Conservation (phyloP, 2,797 vertebrate genomes). For the Tapirus indicus region DNA sequence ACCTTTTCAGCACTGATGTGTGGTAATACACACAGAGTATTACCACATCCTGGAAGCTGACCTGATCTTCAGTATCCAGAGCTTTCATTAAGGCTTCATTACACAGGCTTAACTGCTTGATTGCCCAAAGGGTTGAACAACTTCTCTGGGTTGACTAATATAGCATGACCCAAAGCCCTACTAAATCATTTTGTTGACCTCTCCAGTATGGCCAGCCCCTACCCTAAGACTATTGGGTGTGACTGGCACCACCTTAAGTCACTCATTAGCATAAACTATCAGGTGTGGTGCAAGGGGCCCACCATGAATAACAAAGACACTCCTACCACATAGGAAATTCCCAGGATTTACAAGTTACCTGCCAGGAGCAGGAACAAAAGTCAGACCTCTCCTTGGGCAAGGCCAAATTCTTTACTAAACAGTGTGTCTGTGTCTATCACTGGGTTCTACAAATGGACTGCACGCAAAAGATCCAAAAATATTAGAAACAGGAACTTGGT, state of each 20-base stretch:
- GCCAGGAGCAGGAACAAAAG: background rate
- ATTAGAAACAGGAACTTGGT: background rate
- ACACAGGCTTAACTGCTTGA: background rate
- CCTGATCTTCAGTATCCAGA: background rate
- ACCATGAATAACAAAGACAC: background rate
- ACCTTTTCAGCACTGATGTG: background rate
- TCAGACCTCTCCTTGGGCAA: background rate
- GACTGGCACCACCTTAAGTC: background rate
- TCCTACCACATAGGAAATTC: background rate
- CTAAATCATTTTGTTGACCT: background rate
- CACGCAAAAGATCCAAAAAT: background rate
- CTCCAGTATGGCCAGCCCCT: background rate
- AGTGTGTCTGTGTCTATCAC: background rate
- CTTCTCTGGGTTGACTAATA: background rate
- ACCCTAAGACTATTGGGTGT: background rate
- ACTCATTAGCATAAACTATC: background rate
- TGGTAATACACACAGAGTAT: background rate
- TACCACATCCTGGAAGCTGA: background rate
- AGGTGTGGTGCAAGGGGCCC: background rate
- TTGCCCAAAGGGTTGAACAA: background rate
- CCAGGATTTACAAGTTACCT: background rate
- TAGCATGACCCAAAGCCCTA: background rate
- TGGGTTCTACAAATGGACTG: background rate
- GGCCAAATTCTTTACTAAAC: background rate
- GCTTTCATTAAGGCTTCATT: background rate